These are phyloP conservation scores for Hemibagrus guttatus DNA, from an alignment of 2,797 vertebrate genomes.

Conservation along the genomic window DNA sequence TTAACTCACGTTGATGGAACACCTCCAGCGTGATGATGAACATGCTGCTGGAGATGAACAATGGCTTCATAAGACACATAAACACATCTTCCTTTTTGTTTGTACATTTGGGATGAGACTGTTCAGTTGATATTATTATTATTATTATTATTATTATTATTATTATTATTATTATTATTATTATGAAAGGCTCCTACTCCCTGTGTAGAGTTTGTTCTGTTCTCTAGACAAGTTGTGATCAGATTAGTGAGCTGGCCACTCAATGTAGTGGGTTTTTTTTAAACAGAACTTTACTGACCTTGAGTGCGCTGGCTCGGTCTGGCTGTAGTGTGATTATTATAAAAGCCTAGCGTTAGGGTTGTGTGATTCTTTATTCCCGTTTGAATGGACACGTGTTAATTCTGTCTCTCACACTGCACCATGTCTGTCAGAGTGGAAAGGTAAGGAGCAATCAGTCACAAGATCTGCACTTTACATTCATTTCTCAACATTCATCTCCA, in stretches of 20 bases:
- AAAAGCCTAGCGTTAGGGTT: background rate
- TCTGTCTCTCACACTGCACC: constrained; percentile 78
- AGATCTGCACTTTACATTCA: background rate
- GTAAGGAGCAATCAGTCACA: constrained; percentile 68
- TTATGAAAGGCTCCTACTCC: too few relatives aligned
- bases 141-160: too few relatives aligned
- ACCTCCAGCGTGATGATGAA: background rate
- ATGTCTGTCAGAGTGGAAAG: constrained; percentile 83
- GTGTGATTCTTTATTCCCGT: background rate
- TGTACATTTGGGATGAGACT: background rate
- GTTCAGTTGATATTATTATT: too few relatives aligned
- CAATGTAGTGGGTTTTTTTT: background rate
- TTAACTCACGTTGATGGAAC: background rate
- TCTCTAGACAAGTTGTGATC: background rate
- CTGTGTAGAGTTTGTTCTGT: background rate
- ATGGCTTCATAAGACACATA: background rate
- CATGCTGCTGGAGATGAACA: background rate
- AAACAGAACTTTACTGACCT: background rate
- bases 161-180: too few relatives aligned
- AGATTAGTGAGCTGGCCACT: background rate
- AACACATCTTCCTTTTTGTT: background rate
- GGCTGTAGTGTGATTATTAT: background rate
- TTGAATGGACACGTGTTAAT: constrained; percentile 70
- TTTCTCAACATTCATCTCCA: background rate
- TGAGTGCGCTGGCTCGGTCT: background rate